Percentiles rank a stretch among this genome's conserved stretches.
These are phyloP conservation scores for Zeugodacus cucurbitae DNA, from an alignment of 1,140 invertebrate genomes.

Conservation along the genomic window DNA sequence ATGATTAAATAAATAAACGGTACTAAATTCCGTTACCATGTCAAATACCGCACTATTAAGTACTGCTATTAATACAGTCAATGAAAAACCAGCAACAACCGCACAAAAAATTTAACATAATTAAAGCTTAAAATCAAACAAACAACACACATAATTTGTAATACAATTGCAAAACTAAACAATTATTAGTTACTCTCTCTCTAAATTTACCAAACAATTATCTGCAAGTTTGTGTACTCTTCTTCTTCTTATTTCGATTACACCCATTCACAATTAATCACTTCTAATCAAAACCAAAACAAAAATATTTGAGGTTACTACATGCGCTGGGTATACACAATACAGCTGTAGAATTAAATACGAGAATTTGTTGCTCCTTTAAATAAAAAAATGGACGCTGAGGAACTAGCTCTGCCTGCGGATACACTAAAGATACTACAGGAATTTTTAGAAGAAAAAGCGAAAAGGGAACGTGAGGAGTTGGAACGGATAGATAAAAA, in stretches of 20 bases:
- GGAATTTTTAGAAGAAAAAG: slow-evolving; percentile 83
- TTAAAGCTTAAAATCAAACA: too few relatives aligned
- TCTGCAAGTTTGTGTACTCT: too few relatives aligned
- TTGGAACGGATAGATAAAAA: slow-evolving; percentile 66
- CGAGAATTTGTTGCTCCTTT: neutral
- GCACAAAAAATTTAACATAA: too few relatives aligned
- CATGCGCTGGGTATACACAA: neutral
- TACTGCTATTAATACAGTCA: too few relatives aligned
- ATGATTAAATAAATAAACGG: too few relatives aligned
- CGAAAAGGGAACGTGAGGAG: slow-evolving; percentile 70
- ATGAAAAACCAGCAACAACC: too few relatives aligned
- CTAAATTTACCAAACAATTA: too few relatives aligned
- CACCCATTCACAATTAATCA: neutral
- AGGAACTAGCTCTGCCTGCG: slow-evolving; percentile 75
- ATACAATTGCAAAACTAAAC: too few relatives aligned
- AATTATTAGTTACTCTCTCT: too few relatives aligned
- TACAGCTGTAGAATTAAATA: neutral
- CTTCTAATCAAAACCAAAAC: neutral
- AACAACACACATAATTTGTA: too few relatives aligned
- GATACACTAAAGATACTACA: slow-evolving; percentile 81
- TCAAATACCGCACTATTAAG: too few relatives aligned
- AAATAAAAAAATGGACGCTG: slow-evolving; percentile 58
- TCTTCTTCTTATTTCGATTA: neutral
- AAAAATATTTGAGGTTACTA: neutral
- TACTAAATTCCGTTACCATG: too few relatives aligned